Percentiles rank a stretch among this genome's conserved stretches.
Evolutionary conservation across 2,888 invertebrate species (phyloP).

Genomic region (Celastrina argiolus): DNA sequence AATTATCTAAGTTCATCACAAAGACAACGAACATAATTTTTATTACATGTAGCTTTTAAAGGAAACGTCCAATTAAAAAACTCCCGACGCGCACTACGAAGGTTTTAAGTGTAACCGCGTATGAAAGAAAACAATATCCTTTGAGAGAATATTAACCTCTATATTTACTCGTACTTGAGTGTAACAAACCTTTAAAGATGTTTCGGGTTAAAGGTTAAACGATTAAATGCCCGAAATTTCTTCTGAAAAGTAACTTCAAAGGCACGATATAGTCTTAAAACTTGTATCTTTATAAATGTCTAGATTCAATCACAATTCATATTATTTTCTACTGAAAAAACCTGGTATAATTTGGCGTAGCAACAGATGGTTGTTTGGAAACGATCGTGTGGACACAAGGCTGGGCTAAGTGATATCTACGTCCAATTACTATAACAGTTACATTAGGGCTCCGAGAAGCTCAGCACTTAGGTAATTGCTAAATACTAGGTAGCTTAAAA

Average conservation of each 20-base stretch:
- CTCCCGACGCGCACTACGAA: too few species aligned
- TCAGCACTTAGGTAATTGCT: not conserved
- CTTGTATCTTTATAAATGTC: not conserved
- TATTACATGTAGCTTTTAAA: too few species aligned
- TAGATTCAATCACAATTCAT: not conserved
- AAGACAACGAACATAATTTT: too few species aligned
- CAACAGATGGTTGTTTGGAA: constrained; percentile 15
- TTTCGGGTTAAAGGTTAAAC: not conserved
- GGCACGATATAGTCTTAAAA: not conserved
- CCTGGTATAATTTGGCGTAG: not conserved
- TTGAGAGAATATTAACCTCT: too few species aligned
- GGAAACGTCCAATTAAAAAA: too few species aligned
- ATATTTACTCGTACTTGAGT: too few species aligned
- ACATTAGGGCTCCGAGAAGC: not conserved
- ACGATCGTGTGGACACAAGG: constrained; percentile 22
- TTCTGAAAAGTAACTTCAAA: not conserved
- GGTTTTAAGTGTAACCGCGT: too few species aligned
- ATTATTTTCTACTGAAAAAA: not conserved
- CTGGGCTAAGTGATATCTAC: constrained; percentile 24
- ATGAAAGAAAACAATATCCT: too few species aligned
- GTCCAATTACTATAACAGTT: constrained; percentile 19
- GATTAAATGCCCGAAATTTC: not conserved
- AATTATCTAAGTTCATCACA: too few species aligned
- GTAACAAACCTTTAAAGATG: not conserved
- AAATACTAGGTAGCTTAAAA: not conserved